Evolutionary conservation across 2,113 vertebrate genomes (phyloP).

Genomic region (Anhinga anhinga): DNA sequence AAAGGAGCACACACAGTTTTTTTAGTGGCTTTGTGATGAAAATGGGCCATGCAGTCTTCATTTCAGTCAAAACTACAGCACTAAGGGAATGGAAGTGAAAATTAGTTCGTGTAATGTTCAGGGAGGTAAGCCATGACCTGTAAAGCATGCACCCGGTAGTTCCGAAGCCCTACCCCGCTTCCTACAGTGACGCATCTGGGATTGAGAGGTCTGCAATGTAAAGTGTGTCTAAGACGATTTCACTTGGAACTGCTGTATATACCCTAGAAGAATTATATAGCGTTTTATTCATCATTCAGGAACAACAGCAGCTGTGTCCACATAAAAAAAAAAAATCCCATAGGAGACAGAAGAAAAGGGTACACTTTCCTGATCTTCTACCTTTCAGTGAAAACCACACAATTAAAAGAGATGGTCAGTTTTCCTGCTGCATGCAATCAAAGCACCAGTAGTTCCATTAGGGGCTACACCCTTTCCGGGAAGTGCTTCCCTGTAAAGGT

Average conservation of each 20-base stretch:
- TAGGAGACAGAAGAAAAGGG: neutral
- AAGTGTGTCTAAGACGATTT: neutral
- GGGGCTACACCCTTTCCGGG: slow-evolving; percentile 27
- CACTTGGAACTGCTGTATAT: neutral
- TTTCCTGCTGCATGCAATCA: neutral
- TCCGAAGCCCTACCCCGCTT: neutral
- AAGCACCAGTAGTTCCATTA: neutral
- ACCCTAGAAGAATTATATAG: neutral
- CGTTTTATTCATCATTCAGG: neutral
- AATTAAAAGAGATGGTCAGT: neutral
- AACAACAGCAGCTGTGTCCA: neutral
- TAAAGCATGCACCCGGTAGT: neutral
- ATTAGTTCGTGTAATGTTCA: neutral
- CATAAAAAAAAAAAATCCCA: fast-evolving
- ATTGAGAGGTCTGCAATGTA: neutral
- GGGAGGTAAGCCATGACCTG: neutral
- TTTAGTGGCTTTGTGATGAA: slow-evolving; percentile 1
- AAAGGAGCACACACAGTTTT: neutral
- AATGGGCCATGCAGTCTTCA: neutral
- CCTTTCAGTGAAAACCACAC: neutral
- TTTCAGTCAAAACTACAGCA: slow-evolving; percentile 15
- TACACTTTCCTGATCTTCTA: neutral
- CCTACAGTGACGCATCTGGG: neutral
- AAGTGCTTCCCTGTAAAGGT: neutral
- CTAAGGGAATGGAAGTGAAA: slow-evolving; percentile 6